Conservation (phyloP, 2,797 vertebrate genomes). For the Telmatherina bonti region DNA sequence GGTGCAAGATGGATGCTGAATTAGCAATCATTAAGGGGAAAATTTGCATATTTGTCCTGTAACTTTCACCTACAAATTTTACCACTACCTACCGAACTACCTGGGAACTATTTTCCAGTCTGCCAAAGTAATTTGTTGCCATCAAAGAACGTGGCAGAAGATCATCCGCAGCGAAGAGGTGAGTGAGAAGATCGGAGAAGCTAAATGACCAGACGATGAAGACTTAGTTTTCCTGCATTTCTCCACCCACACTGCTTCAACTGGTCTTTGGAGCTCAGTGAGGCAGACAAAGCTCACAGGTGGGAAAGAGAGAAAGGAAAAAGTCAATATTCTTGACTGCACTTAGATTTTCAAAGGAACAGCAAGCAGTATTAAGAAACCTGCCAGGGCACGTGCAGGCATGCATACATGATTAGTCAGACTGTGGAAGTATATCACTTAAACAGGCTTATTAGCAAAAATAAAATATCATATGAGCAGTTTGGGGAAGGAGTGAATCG, state of each 20-base stretch:
- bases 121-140: conserved; percentile 9
- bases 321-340: conserved; percentile 58
- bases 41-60: background rate
- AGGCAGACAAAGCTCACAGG: conserved; percentile 60
- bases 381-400: background rate
- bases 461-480: background rate
- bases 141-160: conserved; percentile 20
- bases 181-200: conserved; percentile 52
- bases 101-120: conserved; percentile 11
- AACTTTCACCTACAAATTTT: background rate
- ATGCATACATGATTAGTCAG: conserved; percentile 9
- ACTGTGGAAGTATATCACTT: background rate
- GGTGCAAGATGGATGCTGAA: no score
- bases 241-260: conserved; percentile 27
- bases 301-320: conserved; percentile 42
- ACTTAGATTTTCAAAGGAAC: conserved; percentile 40
- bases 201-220: conserved; percentile 67
- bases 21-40: no score
- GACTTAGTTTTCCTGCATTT: conserved; percentile 46
- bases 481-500: conserved; percentile 2
- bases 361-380: conserved; percentile 16
- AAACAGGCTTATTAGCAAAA: background rate
- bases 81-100: no score
- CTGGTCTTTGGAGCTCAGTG: conserved; percentile 59
- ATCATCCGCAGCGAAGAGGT: conserved; percentile 34